Conservation (phyloP, 2,113 vertebrate genomes). For the Barbus barbus region DNA sequence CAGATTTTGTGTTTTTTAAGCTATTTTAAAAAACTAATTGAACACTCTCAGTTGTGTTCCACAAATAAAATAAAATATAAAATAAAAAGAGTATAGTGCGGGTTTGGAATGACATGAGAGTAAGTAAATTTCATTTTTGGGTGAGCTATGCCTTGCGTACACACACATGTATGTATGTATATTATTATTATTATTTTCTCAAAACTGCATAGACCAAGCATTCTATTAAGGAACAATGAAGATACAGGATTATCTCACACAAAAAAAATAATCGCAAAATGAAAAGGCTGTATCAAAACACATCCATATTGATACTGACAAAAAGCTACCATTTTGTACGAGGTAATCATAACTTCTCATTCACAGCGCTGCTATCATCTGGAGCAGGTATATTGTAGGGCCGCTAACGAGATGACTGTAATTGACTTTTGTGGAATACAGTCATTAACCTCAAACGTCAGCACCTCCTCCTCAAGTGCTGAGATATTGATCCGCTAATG, state of each 20-base stretch:
- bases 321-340: conserved; percentile 44
- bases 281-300: conserved; percentile 40
- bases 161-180: too few species aligned
- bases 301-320: conserved; percentile 46
- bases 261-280: conserved; percentile 53
- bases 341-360: conserved; percentile 55
- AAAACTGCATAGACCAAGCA: neutral
- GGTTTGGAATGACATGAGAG: too few species aligned
- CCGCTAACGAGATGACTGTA: conserved; percentile 55
- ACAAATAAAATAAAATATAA: too few species aligned
- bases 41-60: too few species aligned
- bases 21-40: too few species aligned
- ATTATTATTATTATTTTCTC: too few species aligned
- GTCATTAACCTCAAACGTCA: conserved; percentile 66
- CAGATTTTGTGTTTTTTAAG: too few species aligned
- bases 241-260: conserved; percentile 3
- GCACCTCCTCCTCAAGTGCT: conserved; percentile 55
- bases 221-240: conserved; percentile 16
- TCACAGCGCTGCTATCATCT: conserved; percentile 37
- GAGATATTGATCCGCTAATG: conserved; percentile 69
- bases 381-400: conserved; percentile 47
- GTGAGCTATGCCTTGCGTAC: neutral
- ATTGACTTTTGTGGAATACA: conserved; percentile 63
- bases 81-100: too few species aligned
- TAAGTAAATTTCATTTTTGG: neutral